Base-by-base conservation (phyloP, 1,140 invertebrate genomes). In the Papilio polyxenes region DNA sequence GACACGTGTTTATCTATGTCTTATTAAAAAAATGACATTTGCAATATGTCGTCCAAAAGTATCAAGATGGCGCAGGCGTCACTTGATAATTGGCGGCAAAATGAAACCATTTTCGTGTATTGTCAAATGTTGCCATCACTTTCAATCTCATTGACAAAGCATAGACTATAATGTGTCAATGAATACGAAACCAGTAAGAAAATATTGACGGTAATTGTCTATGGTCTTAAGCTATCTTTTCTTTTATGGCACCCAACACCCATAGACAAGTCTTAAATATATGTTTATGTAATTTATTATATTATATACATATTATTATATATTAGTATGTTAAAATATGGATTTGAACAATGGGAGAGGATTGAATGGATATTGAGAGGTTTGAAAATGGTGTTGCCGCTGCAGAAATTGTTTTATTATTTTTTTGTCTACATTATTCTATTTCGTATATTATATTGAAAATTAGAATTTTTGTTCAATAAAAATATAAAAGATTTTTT, bases 51-150 rank as follows among this genome's bases (percentile, higher is more conserved):
- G 65, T n/a, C 0, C 5, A 37, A 15, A 72, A 72, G 6, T 44
- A 37, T 37, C 65, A 72, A 72, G 65, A 72, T 72, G 65, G 65
- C 65, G 65, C 65, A 37, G 65, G 65, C 65, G 65, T 72, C 65
- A 37, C 31, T 72, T 40, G 65, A 65, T 7, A 65, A 37, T 15
- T 40, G 62, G 62, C 62, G 65, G 31, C 31, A 8, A 23, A 13
- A 23, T 65, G 8, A 7, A 31, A 2, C n/a, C n/a, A n/a, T n/a
- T n/a, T n/a, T n/a, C n/a, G n/a, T n/a, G n/a, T n/a, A n/a, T n/a
- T n/a, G n/a, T n/a, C n/a, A n/a, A n/a, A n/a, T n/a, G n/a, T n/a
- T n/a, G n/a, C n/a, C n/a, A n/a, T n/a, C n/a, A n/a, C n/a, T n/a
- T n/a, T n/a, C n/a, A n/a, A n/a, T n/a, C n/a, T n/a, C 15, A 15